Conservation (phyloP, 2,797 vertebrate species). For the Neomorphus geoffroyi region DNA sequence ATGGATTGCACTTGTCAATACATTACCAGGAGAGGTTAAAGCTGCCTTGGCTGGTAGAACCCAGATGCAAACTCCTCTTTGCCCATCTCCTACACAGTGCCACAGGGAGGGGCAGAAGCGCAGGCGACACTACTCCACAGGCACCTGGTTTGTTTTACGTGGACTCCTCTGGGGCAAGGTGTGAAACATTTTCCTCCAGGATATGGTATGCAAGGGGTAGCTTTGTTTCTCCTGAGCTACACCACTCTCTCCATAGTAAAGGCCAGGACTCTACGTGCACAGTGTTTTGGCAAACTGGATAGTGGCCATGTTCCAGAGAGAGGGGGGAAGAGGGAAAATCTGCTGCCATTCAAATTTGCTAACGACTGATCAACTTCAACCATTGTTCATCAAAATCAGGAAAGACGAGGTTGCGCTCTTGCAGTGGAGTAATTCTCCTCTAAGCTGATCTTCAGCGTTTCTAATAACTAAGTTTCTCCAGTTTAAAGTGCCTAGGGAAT, state of each 20-base stretch:
- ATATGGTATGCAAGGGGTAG: background rate
- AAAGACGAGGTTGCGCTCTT: background rate
- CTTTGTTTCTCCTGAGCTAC: background rate
- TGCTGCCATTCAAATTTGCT: background rate
- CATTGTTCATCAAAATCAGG: background rate
- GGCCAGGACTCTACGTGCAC: rapidly evolving
- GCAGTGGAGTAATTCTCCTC: background rate
- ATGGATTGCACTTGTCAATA: rapidly evolving
- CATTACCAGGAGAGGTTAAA: background rate
- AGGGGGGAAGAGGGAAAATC: background rate
- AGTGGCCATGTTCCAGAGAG: rapidly evolving
- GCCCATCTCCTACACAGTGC: background rate
- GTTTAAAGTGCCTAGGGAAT: background rate
- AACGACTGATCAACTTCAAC: background rate
- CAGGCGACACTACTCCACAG: background rate
- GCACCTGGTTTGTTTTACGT: background rate
- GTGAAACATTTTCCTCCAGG: background rate
- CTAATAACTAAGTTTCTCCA: background rate
- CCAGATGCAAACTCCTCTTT: background rate
- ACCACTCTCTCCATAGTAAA: background rate
- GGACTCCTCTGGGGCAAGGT: background rate
- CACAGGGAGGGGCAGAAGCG: background rate
- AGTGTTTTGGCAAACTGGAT: background rate
- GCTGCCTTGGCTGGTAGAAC: background rate
- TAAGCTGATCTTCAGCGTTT: background rate